Evolutionary conservation across 2,888 invertebrate genomes (phyloP).

Genomic region (Drosophila neoperkinsi): DNA sequence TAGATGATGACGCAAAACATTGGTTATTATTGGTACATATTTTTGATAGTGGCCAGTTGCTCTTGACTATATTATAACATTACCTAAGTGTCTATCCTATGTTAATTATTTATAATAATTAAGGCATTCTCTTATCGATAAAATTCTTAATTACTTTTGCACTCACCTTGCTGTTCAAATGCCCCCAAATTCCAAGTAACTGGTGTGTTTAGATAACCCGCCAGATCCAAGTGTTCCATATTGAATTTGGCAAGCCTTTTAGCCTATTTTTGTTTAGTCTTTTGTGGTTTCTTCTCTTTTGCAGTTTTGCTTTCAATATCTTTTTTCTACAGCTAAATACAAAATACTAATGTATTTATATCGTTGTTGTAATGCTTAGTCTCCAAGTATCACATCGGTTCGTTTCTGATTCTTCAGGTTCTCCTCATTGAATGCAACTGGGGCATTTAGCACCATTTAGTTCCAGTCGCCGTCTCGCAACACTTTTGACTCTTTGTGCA

Average conservation of each 20-base stretch:
- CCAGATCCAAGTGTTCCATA: slow-evolving; percentile 85
- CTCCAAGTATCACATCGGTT: slow-evolving; percentile 70
- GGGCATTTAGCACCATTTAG: slow-evolving; percentile 48
- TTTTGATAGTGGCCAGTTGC: background rate
- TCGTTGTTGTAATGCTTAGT: slow-evolving; percentile 63
- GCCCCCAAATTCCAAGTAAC: slow-evolving; percentile 81
- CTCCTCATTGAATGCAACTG: slow-evolving; percentile 59
- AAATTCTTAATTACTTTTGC: background rate
- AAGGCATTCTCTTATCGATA: background rate
- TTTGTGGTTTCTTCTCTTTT: slow-evolving; percentile 16
- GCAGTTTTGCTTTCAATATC: slow-evolving; percentile 1
- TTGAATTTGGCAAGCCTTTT: slow-evolving; percentile 50
- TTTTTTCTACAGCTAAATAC: slow-evolving; percentile 29
- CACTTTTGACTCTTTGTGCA: slow-evolving; percentile 48
- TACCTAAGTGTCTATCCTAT: accelerated
- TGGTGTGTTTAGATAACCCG: slow-evolving; percentile 78
- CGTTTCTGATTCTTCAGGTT: slow-evolving; percentile 50
- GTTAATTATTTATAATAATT: slow-evolving; percentile 1
- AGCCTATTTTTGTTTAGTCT: slow-evolving; percentile 30
- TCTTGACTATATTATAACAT: background rate
- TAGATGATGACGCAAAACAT: background rate
- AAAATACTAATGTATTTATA: slow-evolving; percentile 42
- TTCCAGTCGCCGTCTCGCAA: slow-evolving; percentile 63
- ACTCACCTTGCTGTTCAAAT: slow-evolving; percentile 84
- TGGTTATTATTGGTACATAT: background rate